A percentile compares a stretch with the other conserved stretches of the same genome.
Evolutionary conservation across 2,113 vertebrate species (phyloP).

Genomic region (Sapajus apella): DNA sequence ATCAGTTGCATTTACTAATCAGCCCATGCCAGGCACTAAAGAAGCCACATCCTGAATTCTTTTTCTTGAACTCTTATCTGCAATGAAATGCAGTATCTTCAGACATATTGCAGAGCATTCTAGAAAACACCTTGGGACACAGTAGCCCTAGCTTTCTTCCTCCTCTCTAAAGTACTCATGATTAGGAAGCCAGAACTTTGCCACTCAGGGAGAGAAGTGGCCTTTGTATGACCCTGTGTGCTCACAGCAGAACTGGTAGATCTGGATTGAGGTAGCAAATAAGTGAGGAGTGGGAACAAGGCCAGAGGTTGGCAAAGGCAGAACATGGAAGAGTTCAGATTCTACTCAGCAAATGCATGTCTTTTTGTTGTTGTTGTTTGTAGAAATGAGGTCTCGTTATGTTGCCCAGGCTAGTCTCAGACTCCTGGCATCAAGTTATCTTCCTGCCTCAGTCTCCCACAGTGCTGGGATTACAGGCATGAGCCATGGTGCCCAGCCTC

Average conservation of each 20-base stretch:
- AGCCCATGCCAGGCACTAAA: neutral
- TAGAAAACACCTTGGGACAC: neutral
- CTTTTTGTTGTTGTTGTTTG: too few relatives aligned
- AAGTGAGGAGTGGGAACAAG: neutral
- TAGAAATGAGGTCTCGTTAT: too few relatives aligned
- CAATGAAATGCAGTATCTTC: neutral
- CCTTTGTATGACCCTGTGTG: neutral
- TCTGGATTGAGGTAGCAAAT: neutral
- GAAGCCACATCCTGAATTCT: neutral
- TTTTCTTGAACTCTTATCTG: neutral
- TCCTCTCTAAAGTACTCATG: neutral
- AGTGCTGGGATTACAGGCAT: too few relatives aligned
- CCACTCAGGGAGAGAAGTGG: neutral
- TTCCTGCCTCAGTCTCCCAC: too few relatives aligned
- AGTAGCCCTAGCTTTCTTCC: neutral
- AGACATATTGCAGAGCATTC: neutral
- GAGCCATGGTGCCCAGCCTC: too few relatives aligned
- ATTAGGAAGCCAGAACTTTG: neutral
- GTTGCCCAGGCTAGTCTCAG: too few relatives aligned
- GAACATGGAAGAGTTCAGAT: neutral
- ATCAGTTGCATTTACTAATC: neutral
- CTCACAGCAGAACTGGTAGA: neutral
- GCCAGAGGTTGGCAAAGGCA: neutral
- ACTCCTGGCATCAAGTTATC: too few relatives aligned
- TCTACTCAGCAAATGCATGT: neutral